Percentiles rank a stretch among this genome's conserved stretches.
Conservation (phyloP, 2,888 invertebrate species). For the Epinotia brunnichana region DNA sequence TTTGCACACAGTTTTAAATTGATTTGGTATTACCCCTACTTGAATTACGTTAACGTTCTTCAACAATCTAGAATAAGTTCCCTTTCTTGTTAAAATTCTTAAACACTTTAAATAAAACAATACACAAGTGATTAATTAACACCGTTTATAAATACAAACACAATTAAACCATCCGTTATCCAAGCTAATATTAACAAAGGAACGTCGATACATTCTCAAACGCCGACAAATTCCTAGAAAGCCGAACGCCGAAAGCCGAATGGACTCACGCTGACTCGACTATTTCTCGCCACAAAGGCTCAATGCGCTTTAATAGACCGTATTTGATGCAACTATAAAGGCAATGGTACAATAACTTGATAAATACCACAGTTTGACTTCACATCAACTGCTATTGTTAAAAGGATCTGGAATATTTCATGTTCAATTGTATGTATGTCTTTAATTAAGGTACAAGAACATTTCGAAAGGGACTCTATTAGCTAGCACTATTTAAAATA, state of each 20-base stretch:
- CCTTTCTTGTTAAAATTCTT: neutral
- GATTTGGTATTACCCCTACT: no score
- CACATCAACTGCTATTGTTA: conserved; percentile 50
- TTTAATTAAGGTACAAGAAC: conserved; percentile 12
- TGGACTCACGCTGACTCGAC: conserved; percentile 70
- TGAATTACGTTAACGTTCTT: no score
- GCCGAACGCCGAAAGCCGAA: conserved; percentile 56
- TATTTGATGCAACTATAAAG: conserved; percentile 69
- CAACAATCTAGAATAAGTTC: no score
- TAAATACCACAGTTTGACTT: conserved; percentile 64
- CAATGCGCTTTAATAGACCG: conserved; percentile 68
- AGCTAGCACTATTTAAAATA: neutral
- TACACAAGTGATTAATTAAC: conserved; percentile 33
- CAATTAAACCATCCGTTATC: conserved; percentile 31
- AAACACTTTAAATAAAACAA: neutral
- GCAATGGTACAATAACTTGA: conserved; percentile 69
- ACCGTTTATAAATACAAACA: conserved; percentile 36
- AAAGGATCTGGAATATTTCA: conserved; percentile 48
- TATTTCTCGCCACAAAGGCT: conserved; percentile 60
- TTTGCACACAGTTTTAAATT: no score
- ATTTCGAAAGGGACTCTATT: conserved; percentile 1
- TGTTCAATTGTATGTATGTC: conserved; percentile 34
- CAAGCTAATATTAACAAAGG: conserved; percentile 43
- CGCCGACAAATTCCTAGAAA: conserved; percentile 64
- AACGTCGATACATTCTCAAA: conserved; percentile 45